Base-by-base conservation (phyloP, 2,797 vertebrate genomes). In the Cossypha dichroa region DNA sequence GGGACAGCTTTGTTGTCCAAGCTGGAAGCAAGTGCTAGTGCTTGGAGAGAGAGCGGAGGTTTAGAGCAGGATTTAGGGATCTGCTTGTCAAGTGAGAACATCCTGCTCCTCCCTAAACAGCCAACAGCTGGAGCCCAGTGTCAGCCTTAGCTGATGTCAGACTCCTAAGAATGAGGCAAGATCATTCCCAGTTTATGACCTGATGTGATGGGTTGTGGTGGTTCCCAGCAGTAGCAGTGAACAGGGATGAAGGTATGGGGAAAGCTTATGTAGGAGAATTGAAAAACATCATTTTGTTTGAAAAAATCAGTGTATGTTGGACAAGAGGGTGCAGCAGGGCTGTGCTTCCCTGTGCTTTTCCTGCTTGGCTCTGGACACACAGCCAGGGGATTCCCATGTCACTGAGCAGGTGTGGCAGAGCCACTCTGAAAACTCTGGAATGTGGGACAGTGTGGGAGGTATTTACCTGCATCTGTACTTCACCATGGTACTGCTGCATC, bases 281-380 rank as follows among this genome's bases (percentile, higher is more conserved):
- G 14, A 62, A 18, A 18, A 64, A 13, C 0, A 5, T 9, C 0
- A 31, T 34, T 60, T 69, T 31, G 5, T 40, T 41, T 28, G 5
- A 51, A 63, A 73, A 92, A 52, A 11, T 16, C 11, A 11, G 1
- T 45, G 34, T 52, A 3, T 36, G 11, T 38, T 74, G 34, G 85
- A 43, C 1, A 8, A 46, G 48, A 49, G 28, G 40, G 5, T 26
- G n/a, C 43, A 54, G 43, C 52, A 75, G 46, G 45, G 28, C 41
- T 59, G 22, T 23, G 28, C 20, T 49, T 45, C 31, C 28, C 48
- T 13, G 18, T 6, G 10, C 20, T 15, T 75, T 49, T 63, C 23
- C 58, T 69, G 38, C 74, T 29, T n/a, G 67, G 8, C 51, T 72
- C 45, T 48, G 36, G 41, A 29, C 62, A 16, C 12, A 16, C 22